Evolutionary conservation across 2,113 vertebrate species (phyloP), one percentile per base, ranked within the genome.

Genomic region (Caranx melampygus): DNA sequence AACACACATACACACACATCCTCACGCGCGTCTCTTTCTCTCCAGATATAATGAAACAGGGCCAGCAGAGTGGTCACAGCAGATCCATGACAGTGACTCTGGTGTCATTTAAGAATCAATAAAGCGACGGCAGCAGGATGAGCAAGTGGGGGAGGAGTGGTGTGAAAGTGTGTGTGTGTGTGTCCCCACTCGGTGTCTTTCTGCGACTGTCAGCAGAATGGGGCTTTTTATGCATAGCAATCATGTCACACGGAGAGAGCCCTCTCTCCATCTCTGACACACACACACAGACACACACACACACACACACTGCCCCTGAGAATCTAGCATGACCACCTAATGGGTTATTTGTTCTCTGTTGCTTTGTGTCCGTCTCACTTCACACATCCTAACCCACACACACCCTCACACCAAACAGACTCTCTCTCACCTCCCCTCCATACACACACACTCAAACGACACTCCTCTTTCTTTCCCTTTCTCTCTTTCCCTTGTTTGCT

Each of bases 31-130:
- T 35, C 42, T 57, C 57, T 73, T 72, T 58, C 45, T 76, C 60
- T 81, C 18, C 57, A 67, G 80, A 81, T 87, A 78, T 78, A 88
- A 88, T 79, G 82, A 90, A 91, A 87, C 16, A 42, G 79, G 58
- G 70, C 75, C 67, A 74, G 79, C 86, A 75, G 60, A 90, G 86
- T 83, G 89, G 89, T 88, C 87, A 86, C 81, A 89, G 88, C 81
- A 91, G 77, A 89, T 88, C 89, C 85, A 89, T 89, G 86, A 77
- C 87, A 92, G 82, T 88, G 89, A 89, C 92, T 91, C 87, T 52
- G 72, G 82, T 92, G 91, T 92, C 91, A 92, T 92, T 92, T 94
- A 92, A 89, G 87, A 93, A 93, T 94, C 94, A 94, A 93, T 92
- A 94, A 92, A 89, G 81, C 69, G 34, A 58, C 79, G 65, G 91